A percentile compares a stretch with the other conserved stretches of the same genome.
Evolutionary conservation across 53 echinoderm and acorn worm species (phyloP).

Genomic region (Holothuria scabra): DNA sequence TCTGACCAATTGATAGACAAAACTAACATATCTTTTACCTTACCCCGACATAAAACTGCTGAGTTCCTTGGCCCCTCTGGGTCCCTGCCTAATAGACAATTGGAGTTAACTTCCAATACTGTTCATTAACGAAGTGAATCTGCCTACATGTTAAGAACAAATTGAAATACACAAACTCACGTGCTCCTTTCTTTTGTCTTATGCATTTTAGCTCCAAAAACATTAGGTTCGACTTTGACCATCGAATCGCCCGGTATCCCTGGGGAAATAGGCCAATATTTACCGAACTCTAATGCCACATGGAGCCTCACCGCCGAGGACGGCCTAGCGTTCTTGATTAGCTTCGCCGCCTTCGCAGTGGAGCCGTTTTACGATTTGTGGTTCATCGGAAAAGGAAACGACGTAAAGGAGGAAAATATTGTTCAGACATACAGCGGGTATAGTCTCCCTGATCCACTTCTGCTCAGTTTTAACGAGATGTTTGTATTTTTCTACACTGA

Average conservation of each 20-base stretch:
- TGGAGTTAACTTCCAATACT: too few species aligned
- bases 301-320: background rate
- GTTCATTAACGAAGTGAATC: too few species aligned
- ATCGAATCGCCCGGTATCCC: background rate
- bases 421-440: background rate
- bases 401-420: background rate
- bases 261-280: background rate
- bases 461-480: background rate
- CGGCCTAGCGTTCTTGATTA: background rate
- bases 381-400: background rate
- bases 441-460: background rate
- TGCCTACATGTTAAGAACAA: too few species aligned
- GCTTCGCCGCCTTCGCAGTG: background rate
- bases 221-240: background rate
- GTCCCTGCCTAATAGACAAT: too few species aligned
- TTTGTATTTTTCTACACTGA: conserved; percentile 10
- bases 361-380: conserved; percentile 11
- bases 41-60: too few species aligned
- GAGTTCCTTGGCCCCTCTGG: too few species aligned
- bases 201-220: background rate
- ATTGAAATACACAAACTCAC: too few species aligned
- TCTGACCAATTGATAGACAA: too few species aligned
- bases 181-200: background rate
- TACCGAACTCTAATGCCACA: background rate
- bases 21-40: too few species aligned